Base-by-base conservation (phyloP, 1,140 invertebrate genomes). In the Aphelinus atriplicis region DNA sequence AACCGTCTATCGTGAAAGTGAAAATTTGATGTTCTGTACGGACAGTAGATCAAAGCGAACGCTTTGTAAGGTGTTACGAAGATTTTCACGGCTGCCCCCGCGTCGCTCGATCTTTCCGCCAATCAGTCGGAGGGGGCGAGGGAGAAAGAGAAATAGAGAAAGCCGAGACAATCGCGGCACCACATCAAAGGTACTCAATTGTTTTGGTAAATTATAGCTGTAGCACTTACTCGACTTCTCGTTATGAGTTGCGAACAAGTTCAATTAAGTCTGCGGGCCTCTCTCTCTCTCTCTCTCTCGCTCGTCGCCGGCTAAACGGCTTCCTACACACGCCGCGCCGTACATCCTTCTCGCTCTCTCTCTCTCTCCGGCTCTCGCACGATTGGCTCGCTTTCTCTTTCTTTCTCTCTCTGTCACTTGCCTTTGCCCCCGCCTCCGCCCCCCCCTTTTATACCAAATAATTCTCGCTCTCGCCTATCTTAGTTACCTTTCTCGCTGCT, bases 211-310 rank as follows among this genome's bases (percentile, higher is more conserved):
- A 88, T 88, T 88, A 87, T 87, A 86, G 84, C 83, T 84, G 77
- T 81, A 80, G 84, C 87, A 87, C 86, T 87, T 88, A 79, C 78
- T 81, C 76, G 87, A 85, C 85, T 88, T 87, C 86, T 86, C 85
- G 85, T 87, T 87, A 87, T 85, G 86, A 88, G 86, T 87, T 87
- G 79, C 80, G 83, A 87, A 87, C 86, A 87, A 87, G 85, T 88
- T 88, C 87, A 88, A 88, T 88, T 88, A 88, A 88, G 84, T 87
- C 81, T 78, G 78, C 78, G 80, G 75, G 71, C 71, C 76, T 75
- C 50, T 47, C 62, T 67, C 47, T 55, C 10, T 55, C 10, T 26
- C 65, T 7, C 62, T n/a, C 76, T 26, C 48, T 76, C 76, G 73
- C 68, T 71, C 74, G 71, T 79, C 68, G 68, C 72, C 75, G 79